Conservation (phyloP, 2,888 invertebrate species). For the Eristalinus aeneus region DNA sequence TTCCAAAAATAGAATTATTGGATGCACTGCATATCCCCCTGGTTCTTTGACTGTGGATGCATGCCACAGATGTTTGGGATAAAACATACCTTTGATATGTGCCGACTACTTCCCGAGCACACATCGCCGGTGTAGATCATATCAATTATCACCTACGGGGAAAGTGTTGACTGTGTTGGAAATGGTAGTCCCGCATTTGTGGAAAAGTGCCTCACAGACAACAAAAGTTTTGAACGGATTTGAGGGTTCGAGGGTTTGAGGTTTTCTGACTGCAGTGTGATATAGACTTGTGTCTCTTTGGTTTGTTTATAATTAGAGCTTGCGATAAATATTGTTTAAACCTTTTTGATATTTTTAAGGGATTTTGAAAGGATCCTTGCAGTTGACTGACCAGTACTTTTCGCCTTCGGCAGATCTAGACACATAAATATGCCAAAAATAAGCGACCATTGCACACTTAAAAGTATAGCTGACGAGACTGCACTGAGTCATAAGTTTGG, state of each 20-base stretch:
- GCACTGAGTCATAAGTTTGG: too few relatives aligned
- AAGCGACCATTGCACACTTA: too few relatives aligned
- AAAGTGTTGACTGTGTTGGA: background rate
- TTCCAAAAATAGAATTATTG: slow-evolving; percentile 37
- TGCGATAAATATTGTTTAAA: background rate
- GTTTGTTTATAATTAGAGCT: background rate
- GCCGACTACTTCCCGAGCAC: slow-evolving; percentile 6
- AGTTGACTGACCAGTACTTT: too few relatives aligned
- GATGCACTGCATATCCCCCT: slow-evolving; percentile 1
- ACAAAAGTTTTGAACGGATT: background rate
- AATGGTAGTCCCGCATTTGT: background rate
- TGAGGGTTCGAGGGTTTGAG: too few relatives aligned
- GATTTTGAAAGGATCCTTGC: too few relatives aligned
- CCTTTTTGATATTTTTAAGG: background rate
- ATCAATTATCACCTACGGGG: slow-evolving; percentile 18
- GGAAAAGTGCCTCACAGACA: background rate
- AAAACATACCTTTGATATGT: slow-evolving; percentile 3
- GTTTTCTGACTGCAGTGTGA: background rate
- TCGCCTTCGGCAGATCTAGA: too few relatives aligned
- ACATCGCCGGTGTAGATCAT: background rate
- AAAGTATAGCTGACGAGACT: too few relatives aligned
- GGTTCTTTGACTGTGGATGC: background rate
- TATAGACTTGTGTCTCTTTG: background rate
- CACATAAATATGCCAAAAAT: too few relatives aligned
- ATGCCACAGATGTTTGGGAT: slow-evolving; percentile 3